These are phyloP conservation scores for Loxodonta africana DNA, from an alignment of 2,113 vertebrate species.

Conservation along the genomic window DNA sequence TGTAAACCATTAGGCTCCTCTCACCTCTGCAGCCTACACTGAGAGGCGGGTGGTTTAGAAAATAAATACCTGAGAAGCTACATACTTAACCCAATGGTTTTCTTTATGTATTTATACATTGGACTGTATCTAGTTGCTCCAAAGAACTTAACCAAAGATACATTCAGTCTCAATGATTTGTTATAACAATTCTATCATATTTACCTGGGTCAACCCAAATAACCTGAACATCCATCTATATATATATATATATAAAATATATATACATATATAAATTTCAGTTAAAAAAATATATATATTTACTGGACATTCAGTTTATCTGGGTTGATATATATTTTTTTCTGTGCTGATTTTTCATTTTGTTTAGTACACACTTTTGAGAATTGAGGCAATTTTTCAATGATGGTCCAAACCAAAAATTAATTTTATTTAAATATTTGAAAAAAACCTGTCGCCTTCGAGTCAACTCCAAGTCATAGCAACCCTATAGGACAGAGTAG, in stretches of 20 bases:
- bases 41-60: neutral
- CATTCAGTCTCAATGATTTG: neutral
- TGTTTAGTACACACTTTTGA: conserved; percentile 26
- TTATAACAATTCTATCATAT: neutral
- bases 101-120: neutral
- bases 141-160: neutral
- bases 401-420: neutral
- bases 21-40: fast-evolving
- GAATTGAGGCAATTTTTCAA: neutral
- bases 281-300: too few relatives aligned
- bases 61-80: neutral
- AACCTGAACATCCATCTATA: neutral
- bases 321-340: neutral
- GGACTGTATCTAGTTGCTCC: neutral
- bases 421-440: neutral
- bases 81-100: neutral
- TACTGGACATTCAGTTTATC: too few relatives aligned
- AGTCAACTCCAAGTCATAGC: too few relatives aligned
- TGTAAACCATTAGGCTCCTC: neutral
- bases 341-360: conserved; percentile 40
- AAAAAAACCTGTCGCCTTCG: too few relatives aligned
- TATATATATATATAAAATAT: too few relatives aligned
- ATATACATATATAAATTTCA: too few relatives aligned
- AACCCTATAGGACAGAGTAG: too few relatives aligned
- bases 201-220: neutral